These are phyloP conservation scores for Patella pellucida DNA, from an alignment of 2,888 invertebrate genomes.

Conservation along the genomic window DNA sequence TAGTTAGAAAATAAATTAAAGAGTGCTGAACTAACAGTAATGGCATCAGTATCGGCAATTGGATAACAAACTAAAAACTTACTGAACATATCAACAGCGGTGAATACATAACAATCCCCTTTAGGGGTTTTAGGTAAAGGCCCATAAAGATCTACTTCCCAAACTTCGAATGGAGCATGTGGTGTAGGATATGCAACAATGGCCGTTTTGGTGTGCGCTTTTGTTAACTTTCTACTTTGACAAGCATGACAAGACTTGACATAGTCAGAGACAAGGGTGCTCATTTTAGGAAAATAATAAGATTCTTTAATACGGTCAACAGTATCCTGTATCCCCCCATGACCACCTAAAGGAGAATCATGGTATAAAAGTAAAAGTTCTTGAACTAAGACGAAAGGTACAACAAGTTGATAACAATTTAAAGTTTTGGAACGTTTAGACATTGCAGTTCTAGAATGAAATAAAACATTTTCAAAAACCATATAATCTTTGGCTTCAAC, in stretches of 20 bases:
- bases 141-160: conserved; percentile 29
- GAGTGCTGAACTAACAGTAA: conserved; percentile 21
- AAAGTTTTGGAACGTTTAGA: conserved; percentile 24
- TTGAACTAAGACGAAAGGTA: conserved; percentile 26
- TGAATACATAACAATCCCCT: conserved; percentile 24
- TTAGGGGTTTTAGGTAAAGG: conserved; percentile 20
- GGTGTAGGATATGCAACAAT: conserved; percentile 26
- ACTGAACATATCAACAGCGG: conserved; percentile 24
- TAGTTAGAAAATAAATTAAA: conserved; percentile 21
- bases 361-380: conserved; percentile 26
- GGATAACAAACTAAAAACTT: conserved; percentile 20
- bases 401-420: conserved; percentile 25
- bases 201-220: conserved; percentile 16
- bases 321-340: conserved; percentile 31
- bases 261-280: conserved; percentile 19
- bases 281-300: conserved; percentile 26
- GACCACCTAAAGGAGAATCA: conserved; percentile 27
- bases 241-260: conserved; percentile 26
- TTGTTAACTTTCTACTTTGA: conserved; percentile 25
- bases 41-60: conserved; percentile 21
- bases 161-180: conserved; percentile 22
- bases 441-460: conserved; percentile 25
- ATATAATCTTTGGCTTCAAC: conserved; percentile 28
- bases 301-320: conserved; percentile 23
- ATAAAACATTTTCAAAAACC: conserved; percentile 28